Evolutionary conservation across 2,113 vertebrate genomes (phyloP).

Genomic region (Takifugu bimaculatus): DNA sequence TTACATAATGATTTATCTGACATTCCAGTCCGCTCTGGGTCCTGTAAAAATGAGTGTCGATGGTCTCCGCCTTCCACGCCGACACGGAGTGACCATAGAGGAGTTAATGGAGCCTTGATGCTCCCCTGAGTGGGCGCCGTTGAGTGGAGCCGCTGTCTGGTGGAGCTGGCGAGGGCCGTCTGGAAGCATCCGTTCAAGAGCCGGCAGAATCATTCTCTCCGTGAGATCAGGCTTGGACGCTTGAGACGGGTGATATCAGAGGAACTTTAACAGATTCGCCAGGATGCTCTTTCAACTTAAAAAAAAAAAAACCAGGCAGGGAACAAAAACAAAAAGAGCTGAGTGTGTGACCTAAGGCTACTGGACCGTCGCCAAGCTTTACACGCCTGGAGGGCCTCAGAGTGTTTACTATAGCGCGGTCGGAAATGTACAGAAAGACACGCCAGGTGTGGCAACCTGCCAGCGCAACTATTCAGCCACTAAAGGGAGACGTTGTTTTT

Average conservation of each 20-base stretch:
- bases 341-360: slow-evolving; percentile 30
- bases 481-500: slow-evolving; percentile 53
- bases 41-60: slow-evolving; percentile 24
- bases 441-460: slow-evolving; percentile 48
- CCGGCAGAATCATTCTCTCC: neutral
- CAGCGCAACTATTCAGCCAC: slow-evolving; percentile 47
- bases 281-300: slow-evolving; percentile 6
- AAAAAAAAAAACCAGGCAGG: neutral
- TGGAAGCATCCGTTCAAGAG: slow-evolving; percentile 4
- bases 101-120: slow-evolving; percentile 26
- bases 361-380: slow-evolving; percentile 39
- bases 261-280: slow-evolving; percentile 30
- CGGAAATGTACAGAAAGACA: slow-evolving; percentile 45
- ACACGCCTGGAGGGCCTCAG: slow-evolving; percentile 35
- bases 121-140: slow-evolving; percentile 27
- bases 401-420: slow-evolving; percentile 46
- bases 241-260: slow-evolving; percentile 15
- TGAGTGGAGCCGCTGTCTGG: slow-evolving; percentile 20
- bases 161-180: slow-evolving; percentile 18
- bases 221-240: slow-evolving; percentile 5
- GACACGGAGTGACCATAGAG: slow-evolving; percentile 41
- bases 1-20: slow-evolving; percentile 3
- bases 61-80: slow-evolving; percentile 26
- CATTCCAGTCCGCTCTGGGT: slow-evolving; percentile 1
- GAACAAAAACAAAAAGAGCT: slow-evolving; percentile 5